Base-by-base conservation (phyloP, 2,113 vertebrate genomes). In the Chaetorhynchus papuensis region DNA sequence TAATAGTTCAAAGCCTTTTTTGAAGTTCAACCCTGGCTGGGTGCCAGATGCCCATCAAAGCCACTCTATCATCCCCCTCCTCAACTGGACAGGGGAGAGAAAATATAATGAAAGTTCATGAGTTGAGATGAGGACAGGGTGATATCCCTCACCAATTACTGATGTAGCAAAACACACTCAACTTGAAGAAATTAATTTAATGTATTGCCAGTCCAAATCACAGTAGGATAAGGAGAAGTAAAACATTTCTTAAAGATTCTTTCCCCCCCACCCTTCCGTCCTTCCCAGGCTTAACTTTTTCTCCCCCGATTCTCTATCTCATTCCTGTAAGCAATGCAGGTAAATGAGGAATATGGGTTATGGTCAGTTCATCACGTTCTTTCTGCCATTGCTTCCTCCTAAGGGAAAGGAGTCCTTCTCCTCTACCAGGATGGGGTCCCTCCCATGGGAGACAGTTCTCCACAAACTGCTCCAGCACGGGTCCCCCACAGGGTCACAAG, bases 61-160 rank as follows among this genome's bases (percentile, higher is more conserved):
- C 12, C 27, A 7, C 35, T 61, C 21, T 69, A 11, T 54, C 63
- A 35, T 4, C 7, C 9, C 9, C 21, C 17, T 54, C 30, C 41
- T 33, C 30, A 52, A 7, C 2, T 21, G 53, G 26, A 49, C 26
- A 54, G 16, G 26, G 21, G 11, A 69, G n/a, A 76, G 17, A 54
- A 69, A 35, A 69, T 42, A 10, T 14, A 49, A 1, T 42, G 41
- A 33, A 69, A 54, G 7, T 22, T 42, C 56, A 2, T 37, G n/a
- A 28, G 15, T 8, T 42, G 22, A 49, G 47, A 24, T 61, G 54
- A 5, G 6, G 17, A 26, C 0, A 0, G 15, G 41, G 15, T 63
- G 15, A 70, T 47, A 31, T 23, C 11, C 42, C 30, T 76, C 22
- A 35, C 10, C 1, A 0, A 9, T 77, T 54, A 37, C 41, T 42